Conservation (phyloP, 1,140 invertebrate species). For the Oedothorax gibbosus region DNA sequence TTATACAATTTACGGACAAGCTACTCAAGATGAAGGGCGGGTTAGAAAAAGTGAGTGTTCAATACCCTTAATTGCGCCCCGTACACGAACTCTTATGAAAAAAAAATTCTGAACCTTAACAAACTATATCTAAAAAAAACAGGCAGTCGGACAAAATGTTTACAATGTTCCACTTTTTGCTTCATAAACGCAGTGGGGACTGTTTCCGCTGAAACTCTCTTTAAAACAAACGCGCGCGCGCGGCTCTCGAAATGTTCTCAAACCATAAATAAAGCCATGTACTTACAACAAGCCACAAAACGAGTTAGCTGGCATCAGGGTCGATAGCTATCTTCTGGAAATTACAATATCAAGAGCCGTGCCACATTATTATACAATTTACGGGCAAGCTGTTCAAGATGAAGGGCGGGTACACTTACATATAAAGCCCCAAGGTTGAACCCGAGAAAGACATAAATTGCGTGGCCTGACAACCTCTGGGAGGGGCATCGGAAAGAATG, state of each 20-base stretch:
- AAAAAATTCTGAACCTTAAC: no score
- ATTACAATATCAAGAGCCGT: slow-evolving; percentile 2
- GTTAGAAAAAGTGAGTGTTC: no score
- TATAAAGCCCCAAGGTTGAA: slow-evolving; percentile 15
- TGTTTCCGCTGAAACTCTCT: no score
- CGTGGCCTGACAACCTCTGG: slow-evolving; percentile 2
- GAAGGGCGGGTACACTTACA: neutral
- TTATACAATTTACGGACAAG: slow-evolving; percentile 46
- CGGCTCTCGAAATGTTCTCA: no score
- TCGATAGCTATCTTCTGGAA: slow-evolving; percentile 10
- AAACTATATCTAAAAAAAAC: no score
- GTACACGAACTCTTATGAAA: no score
- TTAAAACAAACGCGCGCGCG: no score
- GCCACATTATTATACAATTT: slow-evolving; percentile 54
- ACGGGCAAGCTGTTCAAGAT: neutral
- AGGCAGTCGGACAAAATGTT: no score
- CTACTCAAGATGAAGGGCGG: neutral
- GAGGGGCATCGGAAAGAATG: slow-evolving; percentile 38
- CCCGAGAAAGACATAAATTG: slow-evolving; percentile 43
- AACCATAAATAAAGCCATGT: no score
- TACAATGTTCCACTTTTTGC: no score
- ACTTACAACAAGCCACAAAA: slow-evolving; percentile 2
- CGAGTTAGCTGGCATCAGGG: slow-evolving; percentile 19
- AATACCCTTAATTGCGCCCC: no score
- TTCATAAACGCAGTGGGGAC: no score